Evolutionary conservation across 2,113 vertebrate genomes (phyloP).

Genomic region (Dipodomys stephensi): DNA sequence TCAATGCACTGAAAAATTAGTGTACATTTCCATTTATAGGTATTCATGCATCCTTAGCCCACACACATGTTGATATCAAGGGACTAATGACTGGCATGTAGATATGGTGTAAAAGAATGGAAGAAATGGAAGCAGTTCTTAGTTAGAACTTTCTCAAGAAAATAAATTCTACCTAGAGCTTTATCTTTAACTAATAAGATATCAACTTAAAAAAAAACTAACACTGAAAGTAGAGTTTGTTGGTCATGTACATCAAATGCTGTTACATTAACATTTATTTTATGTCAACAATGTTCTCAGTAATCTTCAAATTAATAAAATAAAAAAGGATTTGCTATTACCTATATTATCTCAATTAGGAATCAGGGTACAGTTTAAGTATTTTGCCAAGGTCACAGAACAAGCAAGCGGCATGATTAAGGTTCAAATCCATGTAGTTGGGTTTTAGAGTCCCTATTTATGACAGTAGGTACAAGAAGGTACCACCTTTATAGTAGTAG

Average conservation of each 20-base stretch:
- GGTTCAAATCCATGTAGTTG: background rate
- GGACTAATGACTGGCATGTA: background rate
- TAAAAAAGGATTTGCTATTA: background rate
- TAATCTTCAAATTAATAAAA: background rate
- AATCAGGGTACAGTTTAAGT: background rate
- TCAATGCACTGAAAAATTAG: background rate
- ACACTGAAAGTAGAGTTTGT: background rate
- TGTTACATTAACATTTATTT: background rate
- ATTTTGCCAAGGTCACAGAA: background rate
- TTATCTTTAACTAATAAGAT: slow-evolving; percentile 7
- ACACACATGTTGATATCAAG: background rate
- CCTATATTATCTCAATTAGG: background rate
- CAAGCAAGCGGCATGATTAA: slow-evolving; percentile 1
- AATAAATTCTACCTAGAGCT: background rate
- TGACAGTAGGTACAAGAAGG: background rate
- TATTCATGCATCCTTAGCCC: background rate
- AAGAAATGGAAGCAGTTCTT: background rate
- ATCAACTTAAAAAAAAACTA: background rate
- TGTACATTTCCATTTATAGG: slow-evolving; percentile 19
- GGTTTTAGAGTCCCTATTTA: background rate
- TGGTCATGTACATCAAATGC: background rate
- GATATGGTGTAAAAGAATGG: background rate
- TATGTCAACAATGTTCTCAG: background rate
- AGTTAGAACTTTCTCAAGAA: background rate
- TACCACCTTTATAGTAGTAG: background rate